Base-by-base conservation (phyloP, 2,888 invertebrate genomes). In the Pomacea canaliculata region DNA sequence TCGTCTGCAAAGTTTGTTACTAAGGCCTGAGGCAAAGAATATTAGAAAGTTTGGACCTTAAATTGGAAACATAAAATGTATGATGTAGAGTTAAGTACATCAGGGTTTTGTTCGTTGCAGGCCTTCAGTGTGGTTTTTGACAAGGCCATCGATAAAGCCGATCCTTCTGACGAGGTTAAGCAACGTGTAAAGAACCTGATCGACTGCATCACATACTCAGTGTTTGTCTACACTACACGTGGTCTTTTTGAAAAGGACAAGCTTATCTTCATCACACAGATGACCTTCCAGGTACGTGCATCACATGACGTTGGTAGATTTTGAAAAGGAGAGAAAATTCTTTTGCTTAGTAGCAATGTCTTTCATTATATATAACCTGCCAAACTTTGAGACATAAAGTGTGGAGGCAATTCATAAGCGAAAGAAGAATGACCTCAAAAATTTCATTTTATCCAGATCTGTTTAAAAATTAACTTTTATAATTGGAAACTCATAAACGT, bases 81-180 rank as follows among this genome's bases (percentile, higher is more conserved):
- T 62, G 2, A 62, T 19, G 62, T 18, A n/a, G 18, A 37, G 37
- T 37, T 1, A 37, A 37, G 5, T 5, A 37, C 37, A 37, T 37
- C 37, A 37, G 37, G 37, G 37, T 37, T 68, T 68, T 48, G 12
- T 68, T 46, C 48, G 13, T 76, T 83, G 62, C 86, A 96, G 96
- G 97, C 98, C 2, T 98, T 98, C 91, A 97, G 96, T 91, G 97
- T 97, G n/a, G 98, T 98, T 56, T 98, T 98, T 90, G 97, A 97
- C 93, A 97, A 97, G 89, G 98, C 98, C 27, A 97, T 98, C 87
- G 95, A 95, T 68, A 94, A 94, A 88, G 96, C 98, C 0, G 95
- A 96, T 82, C 94, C 95, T 0, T 94, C 96, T 0, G 94, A 95
- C 27, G 95, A 94, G 82, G 95, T 98, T 0, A 92, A 93, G 59